Evolutionary conservation across 2,888 invertebrate genomes (phyloP), one percentile per base, ranked within the genome.

Genomic region (Parapristionchus giblindavisi): DNA sequence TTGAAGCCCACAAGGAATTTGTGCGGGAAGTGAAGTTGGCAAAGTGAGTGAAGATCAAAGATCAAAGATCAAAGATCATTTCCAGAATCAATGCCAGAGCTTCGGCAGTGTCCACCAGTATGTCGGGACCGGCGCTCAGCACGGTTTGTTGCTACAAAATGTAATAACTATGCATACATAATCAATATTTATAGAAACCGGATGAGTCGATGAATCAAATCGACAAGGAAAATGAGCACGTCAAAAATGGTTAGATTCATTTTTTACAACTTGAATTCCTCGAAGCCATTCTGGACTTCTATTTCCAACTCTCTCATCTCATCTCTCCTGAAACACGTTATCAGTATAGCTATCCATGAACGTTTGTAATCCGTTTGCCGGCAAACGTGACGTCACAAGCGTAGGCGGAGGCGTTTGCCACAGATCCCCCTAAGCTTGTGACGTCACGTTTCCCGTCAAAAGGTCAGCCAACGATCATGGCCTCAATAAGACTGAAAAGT

Each of bases 1-100:
- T 56, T 29, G 70, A 56, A 5, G 70, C 70, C 1, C 70, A 71
- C 29, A 71, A 71, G 40, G 56, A 38, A 40, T 71, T 56, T 40
- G 11, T 71, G 56, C 14, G 40, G n/a, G 70, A 71, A 32, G 68
- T 68, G 24, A 68, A 52, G 27, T 3, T 68, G n/a, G 34, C 51
- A 27, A 68, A 36, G 68, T 52, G 48, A 48, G 38, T 34, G 32
- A 14, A 11, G 3, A n/a, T 24, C 29, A 58, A 27, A n/a, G 3
- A n/a, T 29, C 29, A 43, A 65, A 51, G 3, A n/a, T 51, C 51
- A 1, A 24, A 24, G n/a, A 36, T 4, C n/a, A 6, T 1, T 27
- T 32, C 51, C 11, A 68, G 51, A 27, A 29, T 68, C 34, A 68
- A 68, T 34, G 51, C 51, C 17, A 34, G 68, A 27, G 68, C 52